Base-by-base conservation (phyloP, 2,797 vertebrate species). In the Menidia menidia region DNA sequence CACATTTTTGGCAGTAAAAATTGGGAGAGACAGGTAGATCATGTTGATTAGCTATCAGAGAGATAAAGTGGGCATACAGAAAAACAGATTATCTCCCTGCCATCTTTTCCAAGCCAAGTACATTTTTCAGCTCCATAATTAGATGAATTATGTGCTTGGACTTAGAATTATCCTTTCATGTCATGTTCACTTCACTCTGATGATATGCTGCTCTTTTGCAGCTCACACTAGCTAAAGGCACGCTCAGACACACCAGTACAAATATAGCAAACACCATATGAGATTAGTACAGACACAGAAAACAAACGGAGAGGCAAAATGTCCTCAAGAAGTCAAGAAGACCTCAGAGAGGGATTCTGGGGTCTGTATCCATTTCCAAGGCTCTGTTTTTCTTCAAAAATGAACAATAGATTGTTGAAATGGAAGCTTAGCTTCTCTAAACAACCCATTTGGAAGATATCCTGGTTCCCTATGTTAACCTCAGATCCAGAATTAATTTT, bases 121-220 rank as follows among this genome's bases (percentile, higher is more conserved):
- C 52, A 72, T 65, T 62, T 68, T 72, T 69, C n/a, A 68, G 67
- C 60, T 60, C 45, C 19, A 59, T 53, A 74, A 82, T 78, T 61
- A 72, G 50, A 64, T 52, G 13, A 57, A 50, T 45, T 32, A 64
- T 73, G 67, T 71, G 61, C 66, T 69, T 4, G 4, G 66, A 66
- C 60, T 83, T 30, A 12, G 43, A 71, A 78, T 74, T 11, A 76
- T 35, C 7, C 35, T 4, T 58, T 55, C 43, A 60, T 52, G 16
- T 31, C n/a, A 10, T 15, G 45, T 63, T 32, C 43, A 41, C 33
- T 35, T 64, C 19, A 57, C 33, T 68, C 42, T 14, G 30, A 73
- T 60, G 35, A 59, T 45, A 9, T n/a, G 3, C 31, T 53, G 8
- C 31, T 16, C 42, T 60, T 45, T 52, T 47, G 51, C 54, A 32